A percentile compares a stretch with the other conserved stretches of the same genome.
These are phyloP conservation scores for Metallyticus violacea DNA, from an alignment of 2,888 invertebrate species.

Conservation along the genomic window DNA sequence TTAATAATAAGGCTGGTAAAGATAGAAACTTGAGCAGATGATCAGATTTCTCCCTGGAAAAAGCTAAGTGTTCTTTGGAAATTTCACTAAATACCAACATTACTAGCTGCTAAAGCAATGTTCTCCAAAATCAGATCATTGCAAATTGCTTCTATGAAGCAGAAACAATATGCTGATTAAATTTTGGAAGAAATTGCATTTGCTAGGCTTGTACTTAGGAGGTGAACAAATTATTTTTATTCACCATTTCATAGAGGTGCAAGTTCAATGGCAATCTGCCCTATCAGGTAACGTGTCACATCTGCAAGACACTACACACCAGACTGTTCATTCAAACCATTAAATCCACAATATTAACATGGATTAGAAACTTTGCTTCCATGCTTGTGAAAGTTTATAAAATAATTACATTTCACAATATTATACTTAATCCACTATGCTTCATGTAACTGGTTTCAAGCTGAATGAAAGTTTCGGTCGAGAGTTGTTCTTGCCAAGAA, in stretches of 20 bases:
- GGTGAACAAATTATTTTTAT: not conserved
- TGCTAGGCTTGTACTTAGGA: not conserved
- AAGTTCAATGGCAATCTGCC: not conserved
- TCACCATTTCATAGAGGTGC: not conserved
- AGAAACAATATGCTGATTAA: not conserved
- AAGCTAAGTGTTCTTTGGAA: not conserved
- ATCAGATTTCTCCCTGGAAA: not conserved
- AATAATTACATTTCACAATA: not conserved
- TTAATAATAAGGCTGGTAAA: constrained; percentile 5
- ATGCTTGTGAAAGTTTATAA: not conserved
- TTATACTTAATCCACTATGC: not conserved
- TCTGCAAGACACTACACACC: not conserved
- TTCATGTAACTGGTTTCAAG: constrained; percentile 73
- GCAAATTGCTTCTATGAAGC: not conserved
- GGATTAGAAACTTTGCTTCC: not conserved
- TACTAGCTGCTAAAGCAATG: not conserved
- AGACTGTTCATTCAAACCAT: not conserved
- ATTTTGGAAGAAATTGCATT: not conserved
- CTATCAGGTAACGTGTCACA: not conserved
- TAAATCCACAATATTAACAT: not conserved
- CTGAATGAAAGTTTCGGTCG: constrained; percentile 93
- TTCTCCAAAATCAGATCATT: not conserved
- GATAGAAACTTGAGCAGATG: not conserved
- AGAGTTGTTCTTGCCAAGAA: constrained; percentile 95
- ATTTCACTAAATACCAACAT: not conserved